A percentile compares a stretch with the other conserved stretches of the same genome.
phyloP scores from a whole-genome alignment of 2,888 invertebrate genomes.

The Baronia brevicornis region DNA sequence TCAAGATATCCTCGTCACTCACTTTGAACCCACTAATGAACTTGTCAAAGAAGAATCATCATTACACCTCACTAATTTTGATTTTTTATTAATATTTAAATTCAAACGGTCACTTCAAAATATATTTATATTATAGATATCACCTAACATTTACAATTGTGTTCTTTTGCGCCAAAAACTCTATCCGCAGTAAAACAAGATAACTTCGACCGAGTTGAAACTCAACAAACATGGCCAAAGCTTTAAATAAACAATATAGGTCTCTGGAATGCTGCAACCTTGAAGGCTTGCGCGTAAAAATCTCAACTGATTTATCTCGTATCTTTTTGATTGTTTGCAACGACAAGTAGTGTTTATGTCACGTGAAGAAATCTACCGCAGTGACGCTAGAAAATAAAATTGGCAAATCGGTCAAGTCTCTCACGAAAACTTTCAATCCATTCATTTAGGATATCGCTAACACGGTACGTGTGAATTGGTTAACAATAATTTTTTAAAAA shows the following conservation, averaged over 20 bases:
- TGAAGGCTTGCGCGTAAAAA: slow-evolving; percentile 41
- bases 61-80: slow-evolving; percentile 22
- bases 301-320: slow-evolving; percentile 21
- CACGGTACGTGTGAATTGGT: slow-evolving; percentile 70
- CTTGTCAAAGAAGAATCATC: slow-evolving; percentile 19
- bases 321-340: slow-evolving; percentile 18
- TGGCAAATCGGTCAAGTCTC: slow-evolving; percentile 13
- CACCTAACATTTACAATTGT: slow-evolving; percentile 35
- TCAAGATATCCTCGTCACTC: slow-evolving; percentile 5
- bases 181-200: slow-evolving; percentile 55
- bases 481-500: slow-evolving; percentile 70
- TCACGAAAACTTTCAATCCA: slow-evolving; percentile 22
- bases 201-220: slow-evolving; percentile 61
- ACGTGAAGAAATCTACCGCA: slow-evolving; percentile 11
- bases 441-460: slow-evolving; percentile 50
- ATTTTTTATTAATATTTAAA: slow-evolving; percentile 17
- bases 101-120: slow-evolving; percentile 37
- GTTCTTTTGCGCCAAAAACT: slow-evolving; percentile 53
- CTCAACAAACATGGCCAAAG: slow-evolving; percentile 63
- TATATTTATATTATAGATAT: slow-evolving; percentile 35
- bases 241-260: slow-evolving; percentile 57
- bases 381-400: slow-evolving; percentile 4
- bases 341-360: slow-evolving; percentile 28
- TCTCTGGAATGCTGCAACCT: slow-evolving; percentile 54
- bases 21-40: slow-evolving; percentile 4